Conservation (phyloP, 2,888 invertebrate species). For the Drosophila mulleri region DNA sequence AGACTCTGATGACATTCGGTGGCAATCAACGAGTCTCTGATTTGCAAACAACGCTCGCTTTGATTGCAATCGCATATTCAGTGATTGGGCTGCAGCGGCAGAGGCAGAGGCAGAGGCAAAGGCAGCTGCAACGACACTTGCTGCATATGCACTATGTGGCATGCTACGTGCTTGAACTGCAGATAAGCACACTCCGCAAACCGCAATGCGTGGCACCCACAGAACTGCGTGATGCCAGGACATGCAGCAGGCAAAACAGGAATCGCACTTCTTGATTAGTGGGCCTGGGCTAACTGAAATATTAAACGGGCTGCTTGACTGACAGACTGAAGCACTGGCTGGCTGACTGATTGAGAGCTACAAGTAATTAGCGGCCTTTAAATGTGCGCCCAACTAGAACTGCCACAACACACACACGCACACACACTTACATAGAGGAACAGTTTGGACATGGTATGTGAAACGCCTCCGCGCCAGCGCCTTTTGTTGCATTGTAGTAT, state of each 20-base stretch:
- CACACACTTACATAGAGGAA: slow-evolving; percentile 5
- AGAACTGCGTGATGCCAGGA: slow-evolving; percentile 48
- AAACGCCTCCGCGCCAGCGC: slow-evolving; percentile 28
- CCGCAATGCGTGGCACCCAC: slow-evolving; percentile 33
- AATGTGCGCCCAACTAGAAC: slow-evolving; percentile 49
- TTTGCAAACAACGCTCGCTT: slow-evolving; percentile 68
- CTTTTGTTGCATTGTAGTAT: slow-evolving; percentile 56
- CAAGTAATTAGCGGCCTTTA: slow-evolving; percentile 60
- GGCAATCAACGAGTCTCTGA: slow-evolving; percentile 56
- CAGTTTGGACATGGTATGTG: slow-evolving; percentile 9
- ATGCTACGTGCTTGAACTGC: slow-evolving; percentile 68
- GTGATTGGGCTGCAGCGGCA: slow-evolving; percentile 1
- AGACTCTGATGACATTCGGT: slow-evolving; percentile 36
- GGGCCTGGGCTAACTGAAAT: slow-evolving; percentile 40
- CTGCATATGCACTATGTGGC: slow-evolving; percentile 25
- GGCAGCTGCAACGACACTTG: neutral
- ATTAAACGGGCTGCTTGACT: slow-evolving; percentile 32
- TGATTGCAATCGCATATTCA: slow-evolving; percentile 72
- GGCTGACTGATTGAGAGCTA: slow-evolving; percentile 37
- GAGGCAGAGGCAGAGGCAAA: neutral
- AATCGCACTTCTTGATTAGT: slow-evolving; percentile 44
- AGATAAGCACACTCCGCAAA: slow-evolving; percentile 56
- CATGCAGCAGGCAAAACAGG: slow-evolving; percentile 28
- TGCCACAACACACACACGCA: slow-evolving; percentile 15
- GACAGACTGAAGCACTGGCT: slow-evolving; percentile 21